Evolutionary conservation across 2,797 vertebrate genomes (phyloP).

Genomic region (Bryconaethiops microstoma): DNA sequence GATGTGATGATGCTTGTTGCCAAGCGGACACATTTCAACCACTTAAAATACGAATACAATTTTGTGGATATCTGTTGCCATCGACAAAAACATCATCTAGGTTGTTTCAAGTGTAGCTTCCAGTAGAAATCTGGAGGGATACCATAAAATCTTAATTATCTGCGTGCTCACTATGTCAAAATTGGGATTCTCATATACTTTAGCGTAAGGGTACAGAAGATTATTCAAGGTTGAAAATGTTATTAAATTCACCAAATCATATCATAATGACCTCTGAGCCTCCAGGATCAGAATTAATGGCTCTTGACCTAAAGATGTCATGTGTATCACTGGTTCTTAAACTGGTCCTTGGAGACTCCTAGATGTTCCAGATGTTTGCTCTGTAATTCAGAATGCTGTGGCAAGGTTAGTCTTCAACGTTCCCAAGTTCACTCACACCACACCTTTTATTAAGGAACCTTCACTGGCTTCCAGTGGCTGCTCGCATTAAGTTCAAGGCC

Average conservation of each 20-base stretch:
- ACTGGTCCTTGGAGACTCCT: too few relatives aligned
- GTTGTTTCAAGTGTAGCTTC: constrained; percentile 20
- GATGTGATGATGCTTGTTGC: too few relatives aligned
- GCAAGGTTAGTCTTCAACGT: too few relatives aligned
- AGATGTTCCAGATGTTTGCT: too few relatives aligned
- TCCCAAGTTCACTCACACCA: too few relatives aligned
- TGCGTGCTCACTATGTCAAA: constrained; percentile 9
- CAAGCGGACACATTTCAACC: neutral
- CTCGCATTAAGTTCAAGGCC: too few relatives aligned
- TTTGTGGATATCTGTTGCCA: neutral
- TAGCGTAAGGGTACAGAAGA: neutral
- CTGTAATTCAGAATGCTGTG: too few relatives aligned
- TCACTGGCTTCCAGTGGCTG: too few relatives aligned
- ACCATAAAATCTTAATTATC: constrained; percentile 25
- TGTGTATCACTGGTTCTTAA: too few relatives aligned
- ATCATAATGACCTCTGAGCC: too few relatives aligned
- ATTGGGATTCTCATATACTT: neutral
- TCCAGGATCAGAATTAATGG: neutral
- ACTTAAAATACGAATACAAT: neutral
- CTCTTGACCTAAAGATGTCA: neutral
- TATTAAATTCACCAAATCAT: constrained; percentile 25
- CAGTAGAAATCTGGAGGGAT: neutral
- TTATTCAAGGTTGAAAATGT: constrained; percentile 3
- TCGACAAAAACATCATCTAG: neutral
- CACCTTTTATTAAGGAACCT: too few relatives aligned